These are phyloP conservation scores for Baronia brevicornis DNA, from an alignment of 2,888 invertebrate species.

Conservation along the genomic window DNA sequence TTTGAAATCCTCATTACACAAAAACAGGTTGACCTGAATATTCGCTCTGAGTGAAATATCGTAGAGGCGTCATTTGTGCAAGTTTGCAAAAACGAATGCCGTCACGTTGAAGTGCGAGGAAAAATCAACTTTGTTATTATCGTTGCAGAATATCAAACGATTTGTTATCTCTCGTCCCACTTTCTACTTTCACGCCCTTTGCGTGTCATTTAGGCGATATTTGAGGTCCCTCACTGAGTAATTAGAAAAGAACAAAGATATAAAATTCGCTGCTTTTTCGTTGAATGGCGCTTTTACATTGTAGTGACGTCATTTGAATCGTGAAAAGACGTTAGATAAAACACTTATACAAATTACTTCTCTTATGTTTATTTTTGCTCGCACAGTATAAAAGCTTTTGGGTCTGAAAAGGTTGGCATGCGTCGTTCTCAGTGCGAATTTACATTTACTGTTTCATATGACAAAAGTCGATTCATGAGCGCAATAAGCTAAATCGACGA, in stretches of 20 bases:
- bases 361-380: no score
- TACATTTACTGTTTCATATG: no score
- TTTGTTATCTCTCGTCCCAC: conserved; percentile 32
- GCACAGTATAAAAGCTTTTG: no score
- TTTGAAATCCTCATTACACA: conserved; percentile 69
- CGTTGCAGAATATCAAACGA: conserved; percentile 46
- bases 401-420: no score
- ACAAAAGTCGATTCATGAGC: no score
- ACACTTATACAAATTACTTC: no score
- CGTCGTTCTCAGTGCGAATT: no score
- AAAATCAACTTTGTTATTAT: conserved; percentile 49
- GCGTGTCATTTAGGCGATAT: conserved; percentile 55
- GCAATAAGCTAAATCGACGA: no score
- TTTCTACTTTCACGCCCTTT: conserved; percentile 46
- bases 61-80: conserved; percentile 66
- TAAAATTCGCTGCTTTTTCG: conserved; percentile 28
- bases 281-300: no score
- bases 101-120: conserved; percentile 39
- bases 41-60: conserved; percentile 64
- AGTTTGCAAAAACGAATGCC: conserved; percentile 69
- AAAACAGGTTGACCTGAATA: conserved; percentile 74
- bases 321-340: no score
- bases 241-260: conserved; percentile 49
- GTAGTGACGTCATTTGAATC: no score
- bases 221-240: conserved; percentile 45